These are phyloP conservation scores for Diplodus sargus DNA, from an alignment of 2,797 vertebrate species.

Conservation along the genomic window DNA sequence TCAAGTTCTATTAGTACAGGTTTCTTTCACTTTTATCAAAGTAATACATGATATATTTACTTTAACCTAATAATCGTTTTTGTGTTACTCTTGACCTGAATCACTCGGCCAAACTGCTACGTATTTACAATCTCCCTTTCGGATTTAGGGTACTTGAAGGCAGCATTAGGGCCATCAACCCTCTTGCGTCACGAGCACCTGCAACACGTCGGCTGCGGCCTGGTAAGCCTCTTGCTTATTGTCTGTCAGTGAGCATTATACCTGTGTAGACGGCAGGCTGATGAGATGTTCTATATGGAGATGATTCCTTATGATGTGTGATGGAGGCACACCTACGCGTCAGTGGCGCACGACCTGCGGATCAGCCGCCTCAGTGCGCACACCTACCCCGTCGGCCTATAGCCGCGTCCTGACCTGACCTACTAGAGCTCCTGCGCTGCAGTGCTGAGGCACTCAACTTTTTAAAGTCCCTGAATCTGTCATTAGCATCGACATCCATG, in stretches of 20 bases:
- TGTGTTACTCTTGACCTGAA: not conserved
- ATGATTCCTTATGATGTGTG: conserved; percentile 56
- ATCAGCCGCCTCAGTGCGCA: conserved; percentile 33
- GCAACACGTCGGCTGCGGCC: conserved; percentile 10
- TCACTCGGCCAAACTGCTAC: not conserved
- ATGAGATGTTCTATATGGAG: conserved; percentile 26
- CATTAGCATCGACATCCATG: conserved; percentile 20
- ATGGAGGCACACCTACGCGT: conserved; percentile 29
- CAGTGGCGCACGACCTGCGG: conserved; percentile 48
- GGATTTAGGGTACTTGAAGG: conserved; percentile 51
- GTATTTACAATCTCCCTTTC: not conserved
- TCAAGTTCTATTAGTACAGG: no score
- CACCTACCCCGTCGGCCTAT: conserved; percentile 7
- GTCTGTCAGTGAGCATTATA: conserved; percentile 24
- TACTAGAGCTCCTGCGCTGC: not conserved
- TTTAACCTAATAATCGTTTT: not conserved
- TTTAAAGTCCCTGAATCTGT: conserved; percentile 16
- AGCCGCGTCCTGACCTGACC: conserved; percentile 27
- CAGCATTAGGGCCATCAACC: conserved; percentile 53
- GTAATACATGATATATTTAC: no score
- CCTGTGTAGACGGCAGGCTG: conserved; percentile 6
- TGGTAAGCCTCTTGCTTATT: conserved; percentile 62
- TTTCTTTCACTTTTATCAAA: no score
- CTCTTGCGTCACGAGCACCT: conserved; percentile 55
- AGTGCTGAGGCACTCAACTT: not conserved